Base-by-base conservation (phyloP, 1,140 invertebrate genomes). In the Drosophila biarmipes region DNA sequence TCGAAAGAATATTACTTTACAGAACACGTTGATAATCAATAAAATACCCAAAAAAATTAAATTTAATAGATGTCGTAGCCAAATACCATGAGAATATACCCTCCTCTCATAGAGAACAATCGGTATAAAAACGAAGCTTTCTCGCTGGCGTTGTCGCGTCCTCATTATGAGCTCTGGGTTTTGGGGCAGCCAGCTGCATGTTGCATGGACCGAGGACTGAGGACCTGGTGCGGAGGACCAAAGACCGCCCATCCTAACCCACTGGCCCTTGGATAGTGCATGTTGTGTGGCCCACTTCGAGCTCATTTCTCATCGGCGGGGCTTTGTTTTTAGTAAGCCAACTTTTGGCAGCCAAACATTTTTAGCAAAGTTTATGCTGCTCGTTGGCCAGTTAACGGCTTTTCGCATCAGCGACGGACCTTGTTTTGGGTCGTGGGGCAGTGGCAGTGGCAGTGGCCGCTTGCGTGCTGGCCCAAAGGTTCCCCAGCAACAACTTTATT, bases 301-400 rank as follows among this genome's bases (percentile, higher is more conserved):
- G 72, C 71, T 68, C 78, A 74, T 86, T 86, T 81, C 73, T 86
- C 81, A 77, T 77, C 66, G 81, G 73, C 69, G 78, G 55, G 38
- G 62, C 67, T 85, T 86, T 87, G 78, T 81, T 85, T 85, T 86
- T 73, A 64, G 67, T 45, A 49, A 54, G 21, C 42, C 74, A 84
- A 84, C 75, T 84, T 84, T 79, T 52, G 56, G 52, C 71, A 80
- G 77, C 48, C 73, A 86, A 86, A 77, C 73, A 76, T 76, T 76
- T 76, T 76, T 76, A 68, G 73, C 73, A 76, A 76, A 85, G 54
- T 85, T 85, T 76, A 62, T 66, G 61, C 57, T 61, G 62, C 77
- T 77, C 55, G 73, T 86, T 76, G 82, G 81, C 58, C 73, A 78
- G 78, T 81, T 86, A 86, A 86, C 61, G 78, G 78, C 74, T 81